Evolutionary conservation across 2,113 vertebrate species (phyloP), one percentile per base, ranked within the genome.

Genomic region (Pimephales promelas): DNA sequence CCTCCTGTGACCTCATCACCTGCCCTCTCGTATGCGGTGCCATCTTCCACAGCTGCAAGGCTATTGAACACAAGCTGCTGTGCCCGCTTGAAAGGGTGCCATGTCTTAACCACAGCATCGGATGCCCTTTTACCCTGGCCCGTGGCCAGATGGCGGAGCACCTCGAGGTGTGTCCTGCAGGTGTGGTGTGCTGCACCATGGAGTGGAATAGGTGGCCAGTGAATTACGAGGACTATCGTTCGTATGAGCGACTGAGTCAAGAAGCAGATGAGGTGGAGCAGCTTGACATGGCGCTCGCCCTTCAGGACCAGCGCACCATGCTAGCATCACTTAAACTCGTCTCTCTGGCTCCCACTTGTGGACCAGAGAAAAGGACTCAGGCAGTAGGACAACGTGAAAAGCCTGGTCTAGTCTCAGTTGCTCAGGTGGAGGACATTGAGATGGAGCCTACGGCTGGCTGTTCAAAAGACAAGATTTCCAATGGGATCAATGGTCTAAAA

Each of bases 131-230:
- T 88, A 90, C 90, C 72, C 87, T 98, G 90, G 90, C 95, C 14
- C 95, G 98, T 87, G 96, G 95, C 88, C 97, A 97, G 90, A 95
- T 99, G 86, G 96, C 95, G 59, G 95, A 97, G 74, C 98, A 99
- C 89, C 94, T 99, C 26, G 95, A 97, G 90, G 89, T 95, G 74
- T 99, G 98, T 88, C 98, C 98, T 16, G 98, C 98, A 56, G 98
- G 98, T 47, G 96, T 98, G 54, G 97, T 99, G 3, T 98, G 96
- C 90, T 99, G 98, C 92, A 98, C 97, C 22, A 99, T 99, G 98
- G 97, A 99, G 88, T 99, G 98, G 98, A 99, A 99, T 84, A 94
- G 97, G 85, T 99, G 97, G 97, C 97, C 97, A 0, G 94, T 99
- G 85, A 98, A 97, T 91, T 96, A 97, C 0, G 94, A 97, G 83